These are phyloP conservation scores for Florisuga fusca DNA, from an alignment of 2,797 vertebrate species.

Conservation along the genomic window DNA sequence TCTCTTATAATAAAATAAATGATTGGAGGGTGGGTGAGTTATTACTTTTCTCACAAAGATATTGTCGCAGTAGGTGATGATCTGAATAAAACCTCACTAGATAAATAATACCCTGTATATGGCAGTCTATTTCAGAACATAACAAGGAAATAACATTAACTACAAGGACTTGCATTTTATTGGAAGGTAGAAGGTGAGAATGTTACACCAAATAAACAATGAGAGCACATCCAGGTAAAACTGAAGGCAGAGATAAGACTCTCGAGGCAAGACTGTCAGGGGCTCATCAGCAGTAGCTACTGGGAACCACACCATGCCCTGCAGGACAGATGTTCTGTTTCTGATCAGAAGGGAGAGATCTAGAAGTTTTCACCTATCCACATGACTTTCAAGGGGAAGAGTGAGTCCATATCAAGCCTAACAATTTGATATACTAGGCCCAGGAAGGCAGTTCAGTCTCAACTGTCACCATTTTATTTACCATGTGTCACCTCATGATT, in stretches of 20 bases:
- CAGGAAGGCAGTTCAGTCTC: neutral
- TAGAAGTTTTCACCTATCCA: neutral
- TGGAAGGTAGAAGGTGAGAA: neutral
- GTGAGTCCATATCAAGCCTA: neutral
- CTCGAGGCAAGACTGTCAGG: neutral
- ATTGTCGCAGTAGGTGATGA: neutral
- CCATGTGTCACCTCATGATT: neutral
- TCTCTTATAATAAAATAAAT: neutral
- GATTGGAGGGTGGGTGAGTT: no score
- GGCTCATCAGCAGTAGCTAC: accelerated
- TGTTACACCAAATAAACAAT: accelerated
- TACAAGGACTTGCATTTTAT: neutral
- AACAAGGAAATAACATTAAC: neutral
- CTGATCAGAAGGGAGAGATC: neutral
- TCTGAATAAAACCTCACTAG: neutral
- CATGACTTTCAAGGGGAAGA: neutral
- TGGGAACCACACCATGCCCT: accelerated
- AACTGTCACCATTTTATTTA: neutral
- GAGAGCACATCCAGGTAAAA: neutral
- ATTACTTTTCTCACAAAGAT: neutral
- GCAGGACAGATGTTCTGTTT: neutral
- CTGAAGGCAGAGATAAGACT: neutral
- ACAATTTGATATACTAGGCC: neutral
- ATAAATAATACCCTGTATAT: neutral
- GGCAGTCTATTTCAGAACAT: neutral